Evolutionary conservation across 2,113 vertebrate species (phyloP).

Genomic region (Corythaeola cristata): DNA sequence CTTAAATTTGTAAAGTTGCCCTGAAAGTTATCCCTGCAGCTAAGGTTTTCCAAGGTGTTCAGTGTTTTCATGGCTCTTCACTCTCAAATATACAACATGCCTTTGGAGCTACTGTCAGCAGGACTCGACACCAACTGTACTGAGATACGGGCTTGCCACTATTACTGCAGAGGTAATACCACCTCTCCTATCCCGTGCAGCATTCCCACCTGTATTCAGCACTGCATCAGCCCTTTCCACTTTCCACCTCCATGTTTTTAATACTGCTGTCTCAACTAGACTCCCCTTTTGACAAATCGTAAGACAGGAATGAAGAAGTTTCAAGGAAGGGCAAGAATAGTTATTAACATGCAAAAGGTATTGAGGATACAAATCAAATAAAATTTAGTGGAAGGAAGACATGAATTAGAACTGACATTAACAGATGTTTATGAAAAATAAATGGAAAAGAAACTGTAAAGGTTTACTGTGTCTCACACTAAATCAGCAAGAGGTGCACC

Average conservation of each 20-base stretch:
- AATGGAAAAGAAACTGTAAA: not conserved
- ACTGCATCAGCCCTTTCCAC: not conserved
- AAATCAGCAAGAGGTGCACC: not conserved
- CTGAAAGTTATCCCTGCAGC: not conserved
- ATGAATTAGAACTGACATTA: conserved; percentile 18
- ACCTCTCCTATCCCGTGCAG: not conserved
- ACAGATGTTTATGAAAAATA: conserved; percentile 26
- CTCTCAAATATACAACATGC: not conserved
- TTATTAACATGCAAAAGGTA: not conserved
- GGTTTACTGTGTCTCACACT: not conserved
- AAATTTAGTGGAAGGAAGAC: not conserved
- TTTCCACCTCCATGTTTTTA: not conserved
- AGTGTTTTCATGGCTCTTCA: not conserved
- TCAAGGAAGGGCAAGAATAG: not conserved
- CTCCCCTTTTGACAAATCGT: not conserved
- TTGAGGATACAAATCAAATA: not conserved
- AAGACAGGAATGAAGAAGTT: not conserved
- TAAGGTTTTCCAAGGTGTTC: not conserved
- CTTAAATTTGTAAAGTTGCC: not conserved
- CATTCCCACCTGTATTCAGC: not conserved
- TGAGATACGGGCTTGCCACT: accelerated
- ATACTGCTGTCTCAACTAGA: not conserved
- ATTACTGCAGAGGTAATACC: not conserved
- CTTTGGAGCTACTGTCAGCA: not conserved
- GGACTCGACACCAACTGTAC: not conserved